A percentile compares a stretch with the other conserved stretches of the same genome.
phyloP scores from a whole-genome alignment of 2,797 vertebrate species.

The Anas acuta region DNA sequence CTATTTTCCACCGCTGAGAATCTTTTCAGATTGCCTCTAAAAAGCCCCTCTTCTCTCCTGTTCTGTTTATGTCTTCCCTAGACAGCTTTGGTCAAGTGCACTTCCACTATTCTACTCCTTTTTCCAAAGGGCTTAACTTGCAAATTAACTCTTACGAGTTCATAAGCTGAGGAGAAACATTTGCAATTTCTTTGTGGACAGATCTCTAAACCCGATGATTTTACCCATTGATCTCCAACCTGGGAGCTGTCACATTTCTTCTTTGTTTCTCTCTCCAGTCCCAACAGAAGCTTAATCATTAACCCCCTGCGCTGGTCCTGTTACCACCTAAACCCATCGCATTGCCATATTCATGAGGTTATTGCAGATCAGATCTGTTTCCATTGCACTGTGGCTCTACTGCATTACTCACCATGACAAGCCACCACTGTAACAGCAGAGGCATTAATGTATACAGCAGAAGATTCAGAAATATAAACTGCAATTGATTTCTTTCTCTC shows the following conservation, averaged over 20 bases:
- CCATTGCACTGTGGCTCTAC: not conserved
- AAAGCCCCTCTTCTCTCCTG: not conserved
- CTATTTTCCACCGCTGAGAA: not conserved
- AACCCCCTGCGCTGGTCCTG: not conserved
- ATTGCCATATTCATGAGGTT: rapidly evolving
- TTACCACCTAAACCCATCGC: not conserved
- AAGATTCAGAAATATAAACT: not conserved
- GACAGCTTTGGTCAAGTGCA: not conserved
- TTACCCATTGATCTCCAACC: not conserved
- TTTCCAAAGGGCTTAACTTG: not conserved
- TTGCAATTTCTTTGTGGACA: not conserved
- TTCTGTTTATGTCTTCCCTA: not conserved
- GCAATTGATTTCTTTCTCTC: not conserved
- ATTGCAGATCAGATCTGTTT: not conserved
- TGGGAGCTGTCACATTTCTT: not conserved
- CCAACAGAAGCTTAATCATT: not conserved
- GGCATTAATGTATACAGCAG: not conserved
- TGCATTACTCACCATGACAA: not conserved
- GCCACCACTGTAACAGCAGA: not conserved
- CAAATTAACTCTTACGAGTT: not conserved
- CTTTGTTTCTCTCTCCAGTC: not conserved
- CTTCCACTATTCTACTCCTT: not conserved
- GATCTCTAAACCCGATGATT: not conserved
- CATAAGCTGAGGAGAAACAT: not conserved
- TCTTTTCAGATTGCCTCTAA: not conserved